Percentiles rank a stretch among this genome's conserved stretches.
phyloP scores from a whole-genome alignment of 2,113 vertebrate genomes.

The Callochromis pleurospilus region DNA sequence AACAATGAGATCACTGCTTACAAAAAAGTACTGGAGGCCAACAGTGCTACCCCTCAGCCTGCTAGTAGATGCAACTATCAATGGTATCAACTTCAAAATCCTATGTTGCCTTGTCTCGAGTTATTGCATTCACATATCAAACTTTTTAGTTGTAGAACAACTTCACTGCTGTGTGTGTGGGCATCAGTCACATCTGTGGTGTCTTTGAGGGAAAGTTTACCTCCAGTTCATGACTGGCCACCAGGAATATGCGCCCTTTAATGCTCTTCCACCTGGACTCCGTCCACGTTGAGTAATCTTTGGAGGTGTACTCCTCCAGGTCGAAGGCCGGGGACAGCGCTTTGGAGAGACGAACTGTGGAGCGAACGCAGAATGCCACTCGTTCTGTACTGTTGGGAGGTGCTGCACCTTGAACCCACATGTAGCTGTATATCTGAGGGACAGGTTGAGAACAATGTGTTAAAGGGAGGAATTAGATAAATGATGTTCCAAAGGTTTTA shows the following conservation, averaged over 20 bases:
- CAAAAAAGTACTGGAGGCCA: not conserved
- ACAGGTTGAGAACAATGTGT: rapidly evolving
- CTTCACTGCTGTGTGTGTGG: not conserved
- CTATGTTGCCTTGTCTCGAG: not conserved
- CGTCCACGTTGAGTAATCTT: conserved; percentile 88
- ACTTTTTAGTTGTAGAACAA: not conserved
- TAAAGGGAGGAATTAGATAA: not conserved
- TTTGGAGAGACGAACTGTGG: conserved; percentile 62
- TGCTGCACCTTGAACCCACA: conserved; percentile 80
- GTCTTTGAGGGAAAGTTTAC: conserved; percentile 46
- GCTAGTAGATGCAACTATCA: not conserved
- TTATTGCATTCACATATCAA: not conserved
- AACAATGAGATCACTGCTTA: not conserved
- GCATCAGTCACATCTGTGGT: not conserved
- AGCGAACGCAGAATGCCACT: conserved; percentile 72
- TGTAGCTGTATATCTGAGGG: conserved; percentile 75
- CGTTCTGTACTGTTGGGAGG: conserved; percentile 67
- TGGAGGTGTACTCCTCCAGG: conserved; percentile 79
- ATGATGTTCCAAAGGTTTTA: not conserved
- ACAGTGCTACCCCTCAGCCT: not conserved
- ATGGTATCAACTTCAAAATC: not conserved
- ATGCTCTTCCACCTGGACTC: conserved; percentile 93
- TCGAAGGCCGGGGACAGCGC: conserved; percentile 89
- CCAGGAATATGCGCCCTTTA: conserved; percentile 84
- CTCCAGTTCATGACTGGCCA: conserved; percentile 91